Conservation (phyloP, 2,797 vertebrate species). For the Cuculus canorus region DNA sequence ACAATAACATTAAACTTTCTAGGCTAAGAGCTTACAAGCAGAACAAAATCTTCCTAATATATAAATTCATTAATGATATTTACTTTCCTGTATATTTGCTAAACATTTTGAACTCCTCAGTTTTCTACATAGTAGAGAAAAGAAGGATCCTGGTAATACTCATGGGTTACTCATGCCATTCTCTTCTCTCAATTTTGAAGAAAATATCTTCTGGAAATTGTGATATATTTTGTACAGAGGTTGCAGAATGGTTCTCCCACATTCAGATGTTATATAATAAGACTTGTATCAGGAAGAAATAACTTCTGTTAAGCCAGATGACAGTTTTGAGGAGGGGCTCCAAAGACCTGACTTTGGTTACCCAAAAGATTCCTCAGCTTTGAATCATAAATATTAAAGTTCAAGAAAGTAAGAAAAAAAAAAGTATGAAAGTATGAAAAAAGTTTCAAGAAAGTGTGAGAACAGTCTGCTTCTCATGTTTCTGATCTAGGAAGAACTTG, state of each 20-base stretch:
- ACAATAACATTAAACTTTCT: background rate
- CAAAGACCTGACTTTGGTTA: background rate
- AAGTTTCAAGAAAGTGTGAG: background rate
- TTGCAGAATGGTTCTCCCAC: background rate
- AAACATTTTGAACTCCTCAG: background rate
- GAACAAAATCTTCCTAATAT: background rate
- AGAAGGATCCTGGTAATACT: background rate
- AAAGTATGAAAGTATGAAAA: too few species aligned
- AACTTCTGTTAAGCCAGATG: background rate
- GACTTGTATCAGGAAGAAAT: background rate
- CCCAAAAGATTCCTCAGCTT: background rate
- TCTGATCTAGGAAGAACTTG: background rate
- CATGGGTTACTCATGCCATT: background rate
- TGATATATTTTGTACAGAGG: background rate
- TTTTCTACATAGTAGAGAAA: background rate
- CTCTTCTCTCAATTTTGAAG: background rate
- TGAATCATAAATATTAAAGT: background rate
- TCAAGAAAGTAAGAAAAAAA: background rate
- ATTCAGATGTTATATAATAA: background rate
- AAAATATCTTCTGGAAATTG: background rate
- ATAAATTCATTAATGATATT: background rate
- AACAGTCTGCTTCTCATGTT: background rate
- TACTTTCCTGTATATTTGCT: background rate
- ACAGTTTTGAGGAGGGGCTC: background rate
- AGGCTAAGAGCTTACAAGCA: background rate